Conservation (phyloP, 1,140 invertebrate genomes). For the Cryptotermes secundus region DNA sequence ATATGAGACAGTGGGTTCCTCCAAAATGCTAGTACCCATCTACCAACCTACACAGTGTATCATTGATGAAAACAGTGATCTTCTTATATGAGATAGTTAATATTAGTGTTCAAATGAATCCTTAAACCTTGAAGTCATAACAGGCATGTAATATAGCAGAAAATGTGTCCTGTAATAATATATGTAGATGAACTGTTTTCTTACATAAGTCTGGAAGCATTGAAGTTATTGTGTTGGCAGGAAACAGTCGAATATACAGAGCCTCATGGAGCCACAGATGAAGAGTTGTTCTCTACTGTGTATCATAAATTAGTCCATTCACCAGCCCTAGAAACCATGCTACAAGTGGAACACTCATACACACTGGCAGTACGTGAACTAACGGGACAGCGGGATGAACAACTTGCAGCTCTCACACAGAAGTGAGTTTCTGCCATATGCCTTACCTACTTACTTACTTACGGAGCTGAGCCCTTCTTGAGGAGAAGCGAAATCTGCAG, state of each 20-base stretch:
- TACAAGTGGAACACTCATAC: conserved; percentile 76
- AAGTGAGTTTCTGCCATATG: conserved; percentile 1
- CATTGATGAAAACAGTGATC: no score
- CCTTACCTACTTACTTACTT: no score
- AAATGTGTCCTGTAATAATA: not conserved
- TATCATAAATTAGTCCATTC: conserved; percentile 83
- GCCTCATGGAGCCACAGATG: conserved; percentile 68
- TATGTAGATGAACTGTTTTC: not conserved
- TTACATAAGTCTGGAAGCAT: conserved; percentile 23
- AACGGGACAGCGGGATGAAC: conserved; percentile 63
- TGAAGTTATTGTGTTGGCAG: conserved; percentile 36
- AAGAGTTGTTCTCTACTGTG: conserved; percentile 75
- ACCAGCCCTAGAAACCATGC: conserved; percentile 71
- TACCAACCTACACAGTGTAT: no score
- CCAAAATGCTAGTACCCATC: no score
- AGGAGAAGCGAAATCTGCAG: no score
- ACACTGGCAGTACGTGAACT: conserved; percentile 69
- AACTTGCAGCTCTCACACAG: conserved; percentile 56
- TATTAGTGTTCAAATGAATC: no score
- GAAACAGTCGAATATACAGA: conserved; percentile 62
- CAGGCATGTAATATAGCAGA: no score
- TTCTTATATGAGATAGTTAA: no score
- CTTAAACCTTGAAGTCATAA: no score
- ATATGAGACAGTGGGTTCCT: no score
- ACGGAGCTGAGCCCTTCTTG: no score